A percentile compares a stretch with the other conserved stretches of the same genome.
phyloP scores from a whole-genome alignment of 2,113 vertebrate genomes.

The Epinephelus moara region DNA sequence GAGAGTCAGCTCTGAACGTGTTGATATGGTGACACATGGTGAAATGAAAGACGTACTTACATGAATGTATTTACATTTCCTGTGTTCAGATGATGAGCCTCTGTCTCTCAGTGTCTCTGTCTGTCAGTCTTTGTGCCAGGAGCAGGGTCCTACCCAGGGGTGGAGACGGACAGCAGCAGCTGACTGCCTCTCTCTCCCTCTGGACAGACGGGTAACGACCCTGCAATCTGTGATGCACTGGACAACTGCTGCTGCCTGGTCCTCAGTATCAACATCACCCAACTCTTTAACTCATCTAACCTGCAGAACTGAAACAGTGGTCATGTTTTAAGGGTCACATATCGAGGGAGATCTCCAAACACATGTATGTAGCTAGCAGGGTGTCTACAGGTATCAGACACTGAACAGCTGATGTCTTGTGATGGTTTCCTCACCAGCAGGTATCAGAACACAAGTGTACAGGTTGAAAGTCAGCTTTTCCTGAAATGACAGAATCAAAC shows the following conservation, averaged over 20 bases:
- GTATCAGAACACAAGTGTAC: too few relatives aligned
- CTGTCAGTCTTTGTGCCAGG: constrained; percentile 39
- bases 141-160: constrained; percentile 21
- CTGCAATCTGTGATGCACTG: constrained; percentile 59
- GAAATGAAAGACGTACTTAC: not conserved
- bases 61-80: not conserved
- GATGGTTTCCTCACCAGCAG: too few relatives aligned
- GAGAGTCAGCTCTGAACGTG: not conserved
- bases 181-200: constrained; percentile 74
- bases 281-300: not conserved
- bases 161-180: constrained; percentile 88
- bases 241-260: constrained; percentile 9
- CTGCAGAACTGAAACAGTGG: constrained; percentile 1
- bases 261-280: constrained; percentile 47
- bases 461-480: too few relatives aligned
- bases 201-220: constrained; percentile 62
- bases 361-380: too few relatives aligned
- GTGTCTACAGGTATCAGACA: too few relatives aligned
- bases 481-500: too few relatives aligned
- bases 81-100: constrained; percentile 23
- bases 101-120: constrained; percentile 21
- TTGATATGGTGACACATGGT: not conserved
- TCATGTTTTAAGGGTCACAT: not conserved
- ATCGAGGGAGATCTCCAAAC: not conserved
- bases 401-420: too few relatives aligned